Percentiles rank a stretch among this genome's conserved stretches.
Conservation (phyloP, 1,140 invertebrate species). For the Drosophila repleta region DNA sequence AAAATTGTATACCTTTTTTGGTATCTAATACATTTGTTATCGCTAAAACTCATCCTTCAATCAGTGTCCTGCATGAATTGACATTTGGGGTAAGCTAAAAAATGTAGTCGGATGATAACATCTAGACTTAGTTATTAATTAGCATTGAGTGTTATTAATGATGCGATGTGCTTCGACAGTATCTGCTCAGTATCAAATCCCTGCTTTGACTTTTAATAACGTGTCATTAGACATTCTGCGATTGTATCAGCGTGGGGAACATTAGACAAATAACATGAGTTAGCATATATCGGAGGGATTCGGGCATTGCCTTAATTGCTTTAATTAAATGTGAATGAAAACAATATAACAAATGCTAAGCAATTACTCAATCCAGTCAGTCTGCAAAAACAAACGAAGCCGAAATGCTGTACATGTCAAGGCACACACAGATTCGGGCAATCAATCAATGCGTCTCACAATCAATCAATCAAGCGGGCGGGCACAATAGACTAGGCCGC, state of each 20-base stretch:
- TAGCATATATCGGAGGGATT: constrained; percentile 9
- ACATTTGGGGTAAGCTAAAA: neutral
- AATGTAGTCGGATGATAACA: neutral
- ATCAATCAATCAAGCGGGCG: constrained; percentile 62
- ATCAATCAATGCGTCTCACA: constrained; percentile 66
- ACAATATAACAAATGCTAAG: constrained; percentile 20
- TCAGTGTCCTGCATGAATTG: neutral
- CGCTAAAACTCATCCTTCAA: no score
- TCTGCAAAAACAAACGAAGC: constrained; percentile 44
- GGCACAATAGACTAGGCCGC: constrained; percentile 21
- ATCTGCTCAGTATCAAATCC: neutral
- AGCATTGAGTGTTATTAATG: neutral
- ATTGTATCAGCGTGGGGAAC: constrained; percentile 23
- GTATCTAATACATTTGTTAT: no score
- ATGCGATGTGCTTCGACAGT: neutral
- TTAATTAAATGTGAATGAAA: constrained; percentile 42
- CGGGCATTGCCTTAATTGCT: neutral
- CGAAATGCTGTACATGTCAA: constrained; percentile 3
- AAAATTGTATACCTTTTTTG: no score
- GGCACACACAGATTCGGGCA: constrained; percentile 41
- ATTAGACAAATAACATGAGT: constrained; percentile 69
- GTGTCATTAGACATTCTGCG: neutral
- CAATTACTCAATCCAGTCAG: constrained; percentile 54
- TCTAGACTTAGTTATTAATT: constrained; percentile 18
- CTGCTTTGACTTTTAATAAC: constrained; percentile 1